These are phyloP conservation scores for Psittacula echo DNA, from an alignment of 2,797 vertebrate genomes.

Conservation along the genomic window DNA sequence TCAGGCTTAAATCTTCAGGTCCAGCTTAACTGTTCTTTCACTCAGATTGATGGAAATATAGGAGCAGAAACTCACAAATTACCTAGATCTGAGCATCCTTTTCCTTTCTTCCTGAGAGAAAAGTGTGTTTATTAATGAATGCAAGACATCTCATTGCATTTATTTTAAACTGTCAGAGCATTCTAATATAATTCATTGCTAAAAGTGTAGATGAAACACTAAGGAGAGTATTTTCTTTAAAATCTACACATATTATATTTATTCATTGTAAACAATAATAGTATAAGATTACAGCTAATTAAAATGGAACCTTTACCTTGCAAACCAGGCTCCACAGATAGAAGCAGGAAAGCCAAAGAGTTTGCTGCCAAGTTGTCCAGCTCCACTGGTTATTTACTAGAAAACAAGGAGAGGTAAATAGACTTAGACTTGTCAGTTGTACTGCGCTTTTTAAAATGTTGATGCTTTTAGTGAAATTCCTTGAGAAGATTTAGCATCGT, in stretches of 20 bases:
- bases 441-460: background rate
- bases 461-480: background rate
- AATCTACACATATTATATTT: background rate
- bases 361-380: background rate
- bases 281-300: background rate
- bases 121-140: background rate
- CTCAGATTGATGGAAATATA: background rate
- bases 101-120: background rate
- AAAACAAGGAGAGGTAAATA: slow-evolving; percentile 1
- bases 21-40: background rate
- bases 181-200: background rate
- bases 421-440: background rate
- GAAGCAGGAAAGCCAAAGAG: background rate
- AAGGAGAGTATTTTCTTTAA: background rate
- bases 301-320: slow-evolving; percentile 67
- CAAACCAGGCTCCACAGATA: slow-evolving; percentile 20
- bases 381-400: slow-evolving; percentile 28
- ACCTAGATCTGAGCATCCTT: background rate
- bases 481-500: background rate
- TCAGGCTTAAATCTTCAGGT: background rate
- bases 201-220: background rate
- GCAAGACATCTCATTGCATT: background rate
- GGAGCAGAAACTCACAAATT: background rate
- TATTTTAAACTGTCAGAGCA: background rate
- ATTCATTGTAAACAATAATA: background rate